Percentiles rank a stretch among this genome's conserved stretches.
Conservation (phyloP, 1,140 invertebrate genomes). For the Pseudomyrmex concolor region DNA sequence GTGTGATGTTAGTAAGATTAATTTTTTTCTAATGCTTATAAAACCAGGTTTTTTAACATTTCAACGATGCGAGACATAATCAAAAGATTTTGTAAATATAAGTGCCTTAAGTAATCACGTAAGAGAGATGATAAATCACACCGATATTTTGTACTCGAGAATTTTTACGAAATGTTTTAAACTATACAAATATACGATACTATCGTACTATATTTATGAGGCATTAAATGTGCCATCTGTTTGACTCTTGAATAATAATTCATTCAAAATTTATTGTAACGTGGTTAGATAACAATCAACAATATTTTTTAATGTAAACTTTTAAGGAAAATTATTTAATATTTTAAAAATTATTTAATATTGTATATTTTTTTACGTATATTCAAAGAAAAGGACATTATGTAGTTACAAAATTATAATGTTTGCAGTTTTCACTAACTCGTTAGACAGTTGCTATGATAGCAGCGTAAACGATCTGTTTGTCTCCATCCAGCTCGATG, state of each 20-base stretch:
- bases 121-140: constrained; percentile 7
- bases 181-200: neutral
- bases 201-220: constrained; percentile 17
- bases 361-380: too few species aligned
- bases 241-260: neutral
- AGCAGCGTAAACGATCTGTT: too few species aligned
- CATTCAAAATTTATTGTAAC: neutral
- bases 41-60: neutral
- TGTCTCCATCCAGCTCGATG: too few species aligned
- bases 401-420: too few species aligned
- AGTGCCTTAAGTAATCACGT: constrained; percentile 64
- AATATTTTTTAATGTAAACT: constrained; percentile 61
- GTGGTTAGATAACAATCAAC: constrained; percentile 15
- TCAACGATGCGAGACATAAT: constrained; percentile 41
- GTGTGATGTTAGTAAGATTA: too few species aligned
- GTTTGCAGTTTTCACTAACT: too few species aligned
- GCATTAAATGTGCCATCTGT: neutral
- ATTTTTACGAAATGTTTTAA: constrained; percentile 58
- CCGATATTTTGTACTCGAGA: constrained; percentile 46
- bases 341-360: too few species aligned
- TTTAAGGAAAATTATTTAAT: neutral
- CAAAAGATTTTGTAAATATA: constrained; percentile 62
- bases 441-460: too few species aligned
- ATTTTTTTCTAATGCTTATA: too few species aligned
- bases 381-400: too few species aligned